Percentiles rank a stretch among this genome's conserved stretches.
Conservation (phyloP, 2,888 invertebrate genomes). For the Taenaris catops region DNA sequence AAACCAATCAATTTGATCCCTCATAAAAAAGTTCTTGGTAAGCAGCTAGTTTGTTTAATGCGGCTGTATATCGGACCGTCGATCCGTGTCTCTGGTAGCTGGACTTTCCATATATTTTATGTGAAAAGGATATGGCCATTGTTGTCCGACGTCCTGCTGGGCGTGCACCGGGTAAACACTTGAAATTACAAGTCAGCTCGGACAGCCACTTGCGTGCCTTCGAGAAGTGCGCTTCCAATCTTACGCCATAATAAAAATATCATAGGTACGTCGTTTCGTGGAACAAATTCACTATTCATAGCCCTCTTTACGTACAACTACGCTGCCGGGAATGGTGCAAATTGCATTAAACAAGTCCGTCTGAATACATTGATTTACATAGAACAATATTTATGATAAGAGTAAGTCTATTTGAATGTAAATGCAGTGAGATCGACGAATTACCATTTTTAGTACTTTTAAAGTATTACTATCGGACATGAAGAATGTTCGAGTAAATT, state of each 20-base stretch:
- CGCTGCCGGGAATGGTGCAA: conserved; percentile 16
- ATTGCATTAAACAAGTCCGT: conserved; percentile 16
- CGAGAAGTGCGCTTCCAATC: conserved; percentile 70
- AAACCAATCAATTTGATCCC: conserved; percentile 79
- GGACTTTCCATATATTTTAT: conserved; percentile 78
- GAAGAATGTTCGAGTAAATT: no score
- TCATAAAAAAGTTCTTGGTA: conserved; percentile 71
- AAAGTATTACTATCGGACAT: no score
- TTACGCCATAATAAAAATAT: conserved; percentile 71
- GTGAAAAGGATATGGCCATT: conserved; percentile 78
- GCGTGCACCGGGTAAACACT: conserved; percentile 70
- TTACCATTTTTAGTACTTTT: conserved; percentile 10
- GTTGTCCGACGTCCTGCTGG: conserved; percentile 69
- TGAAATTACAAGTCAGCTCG: conserved; percentile 72
- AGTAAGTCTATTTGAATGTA: conserved; percentile 13
- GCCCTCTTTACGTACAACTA: conserved; percentile 15
- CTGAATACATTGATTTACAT: conserved; percentile 16
- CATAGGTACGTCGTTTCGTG: conserved; percentile 26
- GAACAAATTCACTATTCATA: conserved; percentile 26
- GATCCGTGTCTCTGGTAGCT: conserved; percentile 69
- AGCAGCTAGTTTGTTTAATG: conserved; percentile 65
- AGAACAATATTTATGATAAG: conserved; percentile 11
- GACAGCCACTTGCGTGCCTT: conserved; percentile 37
- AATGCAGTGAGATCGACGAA: conserved; percentile 4
- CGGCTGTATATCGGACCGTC: conserved; percentile 58